These are phyloP conservation scores for Rhinolophus ferrumequinum DNA, from an alignment of 2,113 vertebrate species.

Conservation along the genomic window DNA sequence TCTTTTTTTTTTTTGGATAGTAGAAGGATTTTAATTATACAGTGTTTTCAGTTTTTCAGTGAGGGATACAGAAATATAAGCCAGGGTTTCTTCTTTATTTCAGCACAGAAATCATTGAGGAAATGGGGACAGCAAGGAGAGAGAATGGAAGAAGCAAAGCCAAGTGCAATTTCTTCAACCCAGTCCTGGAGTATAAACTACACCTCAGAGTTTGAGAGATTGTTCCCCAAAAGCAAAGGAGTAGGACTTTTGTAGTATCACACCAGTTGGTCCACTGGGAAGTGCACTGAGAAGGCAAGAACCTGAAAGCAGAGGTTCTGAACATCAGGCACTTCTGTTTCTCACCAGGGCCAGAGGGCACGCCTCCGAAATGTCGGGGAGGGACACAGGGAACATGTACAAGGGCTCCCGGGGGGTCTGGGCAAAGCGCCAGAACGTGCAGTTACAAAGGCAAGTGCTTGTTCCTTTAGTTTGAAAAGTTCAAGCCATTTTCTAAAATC, in stretches of 20 bases:
- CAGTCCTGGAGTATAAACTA: not conserved
- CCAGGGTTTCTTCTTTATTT: not conserved
- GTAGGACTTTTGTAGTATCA: not conserved
- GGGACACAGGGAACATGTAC: too few relatives aligned
- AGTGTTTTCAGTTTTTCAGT: not conserved
- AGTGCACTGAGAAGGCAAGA: not conserved
- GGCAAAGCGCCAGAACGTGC: not conserved
- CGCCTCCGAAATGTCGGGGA: not conserved
- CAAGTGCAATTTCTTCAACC: not conserved
- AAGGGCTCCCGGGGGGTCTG: not conserved
- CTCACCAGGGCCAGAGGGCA: not conserved
- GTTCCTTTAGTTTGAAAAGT: not conserved
- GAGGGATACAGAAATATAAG: not conserved
- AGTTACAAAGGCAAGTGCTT: not conserved
- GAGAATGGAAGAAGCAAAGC: not conserved
- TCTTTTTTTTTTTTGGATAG: too few relatives aligned
- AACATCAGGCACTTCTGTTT: not conserved
- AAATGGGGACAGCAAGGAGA: too few relatives aligned
- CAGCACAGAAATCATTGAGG: not conserved
- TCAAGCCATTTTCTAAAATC: not conserved
- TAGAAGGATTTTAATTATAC: not conserved
- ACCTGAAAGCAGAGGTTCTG: not conserved
- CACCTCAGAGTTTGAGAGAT: not conserved
- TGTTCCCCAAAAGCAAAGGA: not conserved
- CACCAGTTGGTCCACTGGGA: not conserved